Base-by-base conservation (phyloP, 2,888 invertebrate genomes). In the Eumerus sabulonum region DNA sequence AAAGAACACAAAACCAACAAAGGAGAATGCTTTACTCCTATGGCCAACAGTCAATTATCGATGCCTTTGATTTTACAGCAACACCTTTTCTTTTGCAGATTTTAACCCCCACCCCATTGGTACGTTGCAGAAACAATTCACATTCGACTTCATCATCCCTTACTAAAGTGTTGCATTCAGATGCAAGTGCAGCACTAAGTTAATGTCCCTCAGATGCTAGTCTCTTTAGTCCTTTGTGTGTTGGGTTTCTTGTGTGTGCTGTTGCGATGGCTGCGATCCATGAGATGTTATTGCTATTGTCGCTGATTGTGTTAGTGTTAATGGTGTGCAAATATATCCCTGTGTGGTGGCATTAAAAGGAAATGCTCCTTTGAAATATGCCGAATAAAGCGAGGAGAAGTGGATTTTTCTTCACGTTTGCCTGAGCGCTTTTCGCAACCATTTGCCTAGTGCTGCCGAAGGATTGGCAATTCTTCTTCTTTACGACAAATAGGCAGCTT, bases 31-130 rank as follows among this genome's bases (percentile, higher is more conserved):
- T 62, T 67, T 67, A n/a, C n/a, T 7, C 7, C 57, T 47, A 59
- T 72, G 45, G 27, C 54, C 51, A 64, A 60, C 36, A 71, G 62
- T 77, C 77, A 79, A 63, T 67, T 72, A 67, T 67, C 67, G 77
- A 79, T 59, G 53, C 27, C 53, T 68, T 68, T 59, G 47, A 45
- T 18, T 19, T 14, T 36, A 11, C 44, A 27, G 27, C 27, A 27
- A 27, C 27, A 27, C 7, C 27, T n/a, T n/a, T 66, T 48, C 42
- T 36, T n/a, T 60, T 7, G 12, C 45, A 53, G 54, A 35, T 40
- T 40, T 44, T 19, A 56, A 4, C 27, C 27, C 57, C 57, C 68
- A 63, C 74, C 76, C 60, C 17, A 18, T n/a, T 13, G 36, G 5
- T 12, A 42, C 38, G 45, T 59, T 18, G 57, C 47, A 40, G 38